Base-by-base conservation (phyloP, 2,113 vertebrate genomes). In the Panthera leo region DNA sequence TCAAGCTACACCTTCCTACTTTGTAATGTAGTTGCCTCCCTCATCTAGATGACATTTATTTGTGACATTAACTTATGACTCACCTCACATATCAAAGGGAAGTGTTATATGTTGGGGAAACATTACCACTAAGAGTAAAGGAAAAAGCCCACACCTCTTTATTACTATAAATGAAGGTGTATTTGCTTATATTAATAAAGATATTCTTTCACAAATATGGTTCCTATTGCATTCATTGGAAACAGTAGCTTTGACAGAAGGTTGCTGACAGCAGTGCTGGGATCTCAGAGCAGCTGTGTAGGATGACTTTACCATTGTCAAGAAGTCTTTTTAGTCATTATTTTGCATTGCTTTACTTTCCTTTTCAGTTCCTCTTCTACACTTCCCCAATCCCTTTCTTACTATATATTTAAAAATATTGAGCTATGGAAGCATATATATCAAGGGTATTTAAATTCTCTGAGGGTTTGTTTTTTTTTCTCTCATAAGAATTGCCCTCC, bases 11-110 rank as follows among this genome's bases (percentile, higher is more conserved):
- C 87, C 90, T 95, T 97, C 96, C 68, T 97, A 63, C 92, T 97
- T 97, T 89, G 90, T 95, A 96, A 96, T 39, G 65, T 55, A 93
- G 92, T 94, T 97, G 85, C 95, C 88, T 96, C 89, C 73, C 51
- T 97, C 93, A 79, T 97, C 92, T 91, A 89, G 88, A 78, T 97
- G 97, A 98, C 97, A 97, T 97, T 97, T 88, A 97, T 97, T 97
- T 97, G 97, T 98, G 97, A 98, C 97, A 98, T 98, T 98, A 98
- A 97, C 97, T 98, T 97, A 97, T 98, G 98, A 98, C 96, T 98
- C 98, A 98, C 86, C 97, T 93, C 95, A 97, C 97, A 92, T 97
- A 95, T 97, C 91, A 98, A 97, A 98, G 83, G 73, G 15, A 98
- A 97, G 84, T 96, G 93, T 97, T 98, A 65, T 94, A 95, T 97